Evolutionary conservation across 1,140 invertebrate species (phyloP).

Genomic region (Dendroctonus valens): DNA sequence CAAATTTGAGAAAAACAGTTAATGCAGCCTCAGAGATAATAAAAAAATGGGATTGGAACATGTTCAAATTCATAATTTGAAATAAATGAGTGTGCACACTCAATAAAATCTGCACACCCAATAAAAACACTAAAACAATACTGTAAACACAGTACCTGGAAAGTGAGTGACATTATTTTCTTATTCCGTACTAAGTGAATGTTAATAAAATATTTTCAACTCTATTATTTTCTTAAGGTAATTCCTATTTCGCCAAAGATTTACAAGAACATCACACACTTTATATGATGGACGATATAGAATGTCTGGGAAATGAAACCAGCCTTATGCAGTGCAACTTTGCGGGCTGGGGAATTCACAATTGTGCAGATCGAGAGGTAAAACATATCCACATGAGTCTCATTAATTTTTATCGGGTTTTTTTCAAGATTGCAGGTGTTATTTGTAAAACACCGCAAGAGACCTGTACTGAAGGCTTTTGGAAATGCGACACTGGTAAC

Average conservation of each 20-base stretch:
- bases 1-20: too few relatives aligned
- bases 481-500: slow-evolving; percentile 63
- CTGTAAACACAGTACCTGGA: too few relatives aligned
- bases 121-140: background rate
- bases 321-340: slow-evolving; percentile 67
- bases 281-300: slow-evolving; percentile 68
- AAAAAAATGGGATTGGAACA: background rate
- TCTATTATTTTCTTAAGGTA: slow-evolving; percentile 50
- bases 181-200: too few relatives aligned
- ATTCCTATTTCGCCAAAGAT: slow-evolving; percentile 54
- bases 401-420: slow-evolving; percentile 2
- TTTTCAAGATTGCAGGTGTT: slow-evolving; percentile 59
- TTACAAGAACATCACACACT: slow-evolving; percentile 51
- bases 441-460: slow-evolving; percentile 61
- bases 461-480: slow-evolving; percentile 60
- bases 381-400: slow-evolving; percentile 2
- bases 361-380: slow-evolving; percentile 70
- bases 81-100: too few relatives aligned
- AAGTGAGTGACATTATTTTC: too few relatives aligned
- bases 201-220: too few relatives aligned
- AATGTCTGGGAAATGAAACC: slow-evolving; percentile 68
- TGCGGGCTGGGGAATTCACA: slow-evolving; percentile 70
- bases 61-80: too few relatives aligned
- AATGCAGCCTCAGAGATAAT: background rate
- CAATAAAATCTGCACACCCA: background rate